Base-by-base conservation (phyloP, 1,140 invertebrate genomes). In the Ceratitis capitata region DNA sequence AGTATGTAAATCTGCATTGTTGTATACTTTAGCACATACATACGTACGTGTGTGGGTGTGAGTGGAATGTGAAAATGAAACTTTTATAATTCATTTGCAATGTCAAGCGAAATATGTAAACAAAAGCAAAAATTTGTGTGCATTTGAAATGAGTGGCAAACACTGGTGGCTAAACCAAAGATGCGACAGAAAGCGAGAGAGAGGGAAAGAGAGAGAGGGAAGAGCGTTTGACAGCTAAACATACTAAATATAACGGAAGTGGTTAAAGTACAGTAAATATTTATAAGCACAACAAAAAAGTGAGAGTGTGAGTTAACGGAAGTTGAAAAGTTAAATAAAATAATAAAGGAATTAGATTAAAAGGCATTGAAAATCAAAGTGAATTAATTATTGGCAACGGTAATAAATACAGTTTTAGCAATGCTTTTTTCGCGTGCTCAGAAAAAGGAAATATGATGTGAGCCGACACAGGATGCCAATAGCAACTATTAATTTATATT, bases 81-180 rank as follows among this genome's bases (percentile, higher is more conserved):
- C 69, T 78, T 78, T 45, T 78, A 78, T 78, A 78, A 78, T 78
- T 78, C 19, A 78, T 78, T 78, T 78, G 39, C 69, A 78, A 78
- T 69, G 69, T 78, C 69, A 78, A 78, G 69, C 39, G 69, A 45
- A 78, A 39, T 23, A 39, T 78, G 69, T 78, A 78, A 78, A 78
- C 69, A 78, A 78, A 53, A 45, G 69, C 69, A 78, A 47, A 78
- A 78, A 56, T 56, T 78, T 35, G 42, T 78, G 69, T 78, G 69
- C 69, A 78, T 78, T 78, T 47, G 19, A 78, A 78, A 78, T 78
- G 35, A 78, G n/a, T 47, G 23, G 12, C 69, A 35, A n/a, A n/a
- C n/a, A n/a, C n/a, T n/a, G n/a, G n/a, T n/a, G n/a, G n/a, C n/a
- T n/a, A n/a, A n/a, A n/a, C n/a, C n/a, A n/a, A n/a, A n/a, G n/a